Evolutionary conservation across 1,140 invertebrate genomes (phyloP), one percentile per base, ranked within the genome.

Genomic region (Ptiloglossa arizonensis): DNA sequence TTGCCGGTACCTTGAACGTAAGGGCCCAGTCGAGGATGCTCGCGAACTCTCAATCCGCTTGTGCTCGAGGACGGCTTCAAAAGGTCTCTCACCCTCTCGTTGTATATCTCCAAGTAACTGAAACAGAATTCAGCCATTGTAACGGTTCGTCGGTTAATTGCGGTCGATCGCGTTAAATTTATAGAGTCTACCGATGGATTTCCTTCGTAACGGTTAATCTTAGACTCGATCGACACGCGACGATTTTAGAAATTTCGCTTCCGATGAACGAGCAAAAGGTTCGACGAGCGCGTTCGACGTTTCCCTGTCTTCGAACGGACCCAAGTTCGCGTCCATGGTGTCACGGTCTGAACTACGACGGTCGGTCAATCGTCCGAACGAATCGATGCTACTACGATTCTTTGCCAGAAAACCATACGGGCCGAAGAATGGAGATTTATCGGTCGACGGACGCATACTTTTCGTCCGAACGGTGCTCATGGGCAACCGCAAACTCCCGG

Each of bases 11-110:
- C 97, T 93, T 98, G 96, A 62, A 98, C 97, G 88, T 98, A 98
- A n/a, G 97, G 97, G 50, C 97, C 97, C 75, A 94, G 94, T 56
- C 95, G 93, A 11, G 97, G 97, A 93, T 98, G 97, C 92, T 98
- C 97, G 44, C 97, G 92, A 46, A 98, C 96, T 84, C 94, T 94
- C 19, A 98, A 89, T 89, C 95, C 92, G 93, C 95, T 93, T 27
- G 92, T 92, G 50, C 86, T 89, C 62, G 94, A 90, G 70, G 94
- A 93, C 78, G 91, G 88, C 8, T 93, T 95, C 63, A 97, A 88
- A 54, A 97, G 91, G 91, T 97, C 97, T 85, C 96, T 94, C 3
- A 98, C 96, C 48, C 94, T 93, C 91, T 97, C 97, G 91, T 97
- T 97, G 92, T 97, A 97, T 77, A 97, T 97, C 91, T 97, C 96